Evolutionary conservation across 2,797 vertebrate genomes (phyloP), one percentile per base, ranked within the genome.

Genomic region (Psittacula echo): DNA sequence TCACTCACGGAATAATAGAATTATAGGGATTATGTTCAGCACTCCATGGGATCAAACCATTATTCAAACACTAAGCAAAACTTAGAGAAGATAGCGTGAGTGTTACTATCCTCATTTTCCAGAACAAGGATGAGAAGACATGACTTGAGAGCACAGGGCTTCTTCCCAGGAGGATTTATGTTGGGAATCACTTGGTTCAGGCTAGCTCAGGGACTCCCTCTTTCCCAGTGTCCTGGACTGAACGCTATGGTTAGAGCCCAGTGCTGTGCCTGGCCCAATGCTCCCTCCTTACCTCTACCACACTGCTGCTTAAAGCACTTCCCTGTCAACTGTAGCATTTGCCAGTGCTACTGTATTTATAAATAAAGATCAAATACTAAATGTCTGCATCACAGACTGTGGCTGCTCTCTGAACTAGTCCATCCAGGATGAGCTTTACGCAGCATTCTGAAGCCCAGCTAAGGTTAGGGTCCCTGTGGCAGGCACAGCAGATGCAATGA

Each of bases 1-100:
- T 86, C 62, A 74, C 22, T 78, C 3, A 1, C 32, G 27, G 68
- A 83, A 80, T 92, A 90, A 90, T 42, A 94, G 67, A 95, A 90
- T 94, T 87, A 89, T 5, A 66, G 54, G 74, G 74, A 88, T 91
- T 90, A 90, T 60, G 60, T 74, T 87, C 67, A 89, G 88, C 54
- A 53, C 27, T 93, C 62, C 61, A 15, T 24, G 23, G 42, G 62
- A 95, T 86, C 89, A 83, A 87, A 91, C 65, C 79, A 24, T n/a
- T 83, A 76, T 42, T 82, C 22, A 76, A 71, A 73, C 72, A 94
- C 11, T 76, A 87, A 94, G 68, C 47, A 90, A 67, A 27, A 34
- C 29, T 91, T 29, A 14, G 44, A 91, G 34, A 85, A 83, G 72
- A 87, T 10, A 83, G 65, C 66, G 91, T 45, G 71, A 75, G n/a